A percentile compares a stretch with the other conserved stretches of the same genome.
Evolutionary conservation across 2,888 invertebrate species (phyloP).

Genomic region (Marasmarcha lunaedactyla): DNA sequence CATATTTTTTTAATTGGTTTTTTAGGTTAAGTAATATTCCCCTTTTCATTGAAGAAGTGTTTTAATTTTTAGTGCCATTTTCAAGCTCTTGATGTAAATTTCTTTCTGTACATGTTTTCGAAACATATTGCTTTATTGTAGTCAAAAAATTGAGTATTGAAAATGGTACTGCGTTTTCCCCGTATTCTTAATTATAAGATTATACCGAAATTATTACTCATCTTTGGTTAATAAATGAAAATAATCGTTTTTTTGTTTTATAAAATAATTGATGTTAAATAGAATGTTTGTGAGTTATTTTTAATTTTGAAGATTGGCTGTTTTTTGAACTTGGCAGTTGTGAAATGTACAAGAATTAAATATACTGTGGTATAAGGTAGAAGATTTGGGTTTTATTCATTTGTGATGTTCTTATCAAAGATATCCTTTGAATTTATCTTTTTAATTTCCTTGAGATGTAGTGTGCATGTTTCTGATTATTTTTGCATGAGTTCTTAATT

Average conservation of each 20-base stretch:
- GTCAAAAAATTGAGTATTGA: constrained; percentile 25
- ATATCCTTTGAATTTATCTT: not conserved
- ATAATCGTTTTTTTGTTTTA: not conserved
- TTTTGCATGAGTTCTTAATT: constrained; percentile 35
- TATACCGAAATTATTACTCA: constrained; percentile 35
- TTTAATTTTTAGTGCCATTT: constrained; percentile 40
- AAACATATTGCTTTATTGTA: constrained; percentile 8
- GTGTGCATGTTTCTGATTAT: constrained; percentile 50
- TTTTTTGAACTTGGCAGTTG: constrained; percentile 49
- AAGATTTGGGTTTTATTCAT: constrained; percentile 49
- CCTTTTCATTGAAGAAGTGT: constrained; percentile 42
- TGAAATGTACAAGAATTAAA: constrained; percentile 64
- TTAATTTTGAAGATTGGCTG: constrained; percentile 28
- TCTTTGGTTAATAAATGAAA: not conserved
- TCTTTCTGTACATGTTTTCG: constrained; percentile 14
- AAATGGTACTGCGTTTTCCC: constrained; percentile 32
- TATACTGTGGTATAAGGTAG: constrained; percentile 50
- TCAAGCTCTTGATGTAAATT: constrained; percentile 29
- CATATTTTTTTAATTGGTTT: constrained; percentile 38
- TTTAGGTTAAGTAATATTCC: constrained; percentile 53
- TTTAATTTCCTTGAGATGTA: constrained; percentile 32
- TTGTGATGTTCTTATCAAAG: constrained; percentile 7
- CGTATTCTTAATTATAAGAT: constrained; percentile 27
- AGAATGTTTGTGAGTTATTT: constrained; percentile 7
- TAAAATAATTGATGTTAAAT: not conserved